These are phyloP conservation scores for Schizaphis graminum DNA, from an alignment of 2,888 invertebrate genomes.

Conservation along the genomic window DNA sequence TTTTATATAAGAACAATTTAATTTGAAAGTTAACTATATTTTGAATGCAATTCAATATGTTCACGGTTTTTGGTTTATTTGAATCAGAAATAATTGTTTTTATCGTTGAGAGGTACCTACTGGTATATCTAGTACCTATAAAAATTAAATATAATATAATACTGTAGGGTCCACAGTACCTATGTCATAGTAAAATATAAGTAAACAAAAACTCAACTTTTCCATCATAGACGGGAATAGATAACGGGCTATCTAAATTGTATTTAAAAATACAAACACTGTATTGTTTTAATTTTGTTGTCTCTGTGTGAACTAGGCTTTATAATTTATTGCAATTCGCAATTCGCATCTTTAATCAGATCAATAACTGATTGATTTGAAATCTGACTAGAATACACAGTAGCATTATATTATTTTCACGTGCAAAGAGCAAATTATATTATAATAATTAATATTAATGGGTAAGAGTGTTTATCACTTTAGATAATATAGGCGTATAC, in stretches of 20 bases:
- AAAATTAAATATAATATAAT: neutral
- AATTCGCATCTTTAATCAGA: neutral
- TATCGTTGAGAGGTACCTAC: neutral
- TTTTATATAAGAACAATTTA: neutral
- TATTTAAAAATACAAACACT: neutral
- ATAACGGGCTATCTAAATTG: neutral
- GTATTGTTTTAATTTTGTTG: neutral
- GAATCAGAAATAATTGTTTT: neutral
- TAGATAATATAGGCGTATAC: neutral
- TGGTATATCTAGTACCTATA: neutral
- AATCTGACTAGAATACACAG: neutral
- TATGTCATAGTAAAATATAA: neutral
- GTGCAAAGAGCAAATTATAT: constrained; percentile 27
- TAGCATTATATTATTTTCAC: constrained; percentile 1
- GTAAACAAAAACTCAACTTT: neutral
- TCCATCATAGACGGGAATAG: too few relatives aligned
- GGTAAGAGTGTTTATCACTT: neutral
- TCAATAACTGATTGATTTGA: neutral
- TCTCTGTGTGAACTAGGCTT: neutral
- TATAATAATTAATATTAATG: constrained; percentile 18
- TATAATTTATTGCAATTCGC: neutral
- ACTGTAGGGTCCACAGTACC: neutral
- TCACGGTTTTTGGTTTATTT: neutral
- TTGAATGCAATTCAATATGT: neutral
- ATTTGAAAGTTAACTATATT: neutral